phyloP scores from a whole-genome alignment of 1,140 invertebrate genomes.

The Meloidogyne hapla region DNA sequence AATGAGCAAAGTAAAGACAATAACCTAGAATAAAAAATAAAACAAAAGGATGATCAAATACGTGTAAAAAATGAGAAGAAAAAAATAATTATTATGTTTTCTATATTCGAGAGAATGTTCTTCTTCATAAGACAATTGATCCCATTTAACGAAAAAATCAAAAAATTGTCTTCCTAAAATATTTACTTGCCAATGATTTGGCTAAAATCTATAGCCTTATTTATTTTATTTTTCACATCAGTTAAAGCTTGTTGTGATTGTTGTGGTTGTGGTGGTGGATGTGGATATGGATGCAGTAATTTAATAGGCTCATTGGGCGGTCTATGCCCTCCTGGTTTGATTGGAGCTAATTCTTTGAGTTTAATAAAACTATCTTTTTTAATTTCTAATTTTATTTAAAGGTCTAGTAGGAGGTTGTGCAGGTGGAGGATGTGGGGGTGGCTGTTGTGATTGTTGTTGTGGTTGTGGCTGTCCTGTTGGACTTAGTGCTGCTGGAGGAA shows the following conservation, averaged over 20 bases:
- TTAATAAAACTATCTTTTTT: background rate
- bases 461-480: background rate
- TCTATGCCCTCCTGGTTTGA: conserved; percentile 11
- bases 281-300: background rate
- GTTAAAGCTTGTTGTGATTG: conserved; percentile 19
- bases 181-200: background rate
- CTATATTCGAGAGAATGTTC: too few relatives aligned
- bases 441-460: conserved; percentile 4
- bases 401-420: conserved; percentile 13
- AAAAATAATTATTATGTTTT: too few relatives aligned
- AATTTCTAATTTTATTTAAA: background rate
- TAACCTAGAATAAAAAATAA: background rate
- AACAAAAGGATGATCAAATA: background rate
- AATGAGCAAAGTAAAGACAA: background rate
- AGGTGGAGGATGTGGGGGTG: background rate
- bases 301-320: conserved; percentile 12
- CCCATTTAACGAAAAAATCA: background rate
- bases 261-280: conserved; percentile 15
- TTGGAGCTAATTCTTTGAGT: background rate
- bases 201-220: background rate
- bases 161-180: background rate
- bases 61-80: background rate
- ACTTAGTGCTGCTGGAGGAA: conserved; percentile 2
- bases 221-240: background rate
- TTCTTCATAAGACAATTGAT: background rate